Percentiles rank a stretch among this genome's conserved stretches.
Evolutionary conservation across 2,113 vertebrate genomes (phyloP).

Genomic region (Acrocephalus kingi): DNA sequence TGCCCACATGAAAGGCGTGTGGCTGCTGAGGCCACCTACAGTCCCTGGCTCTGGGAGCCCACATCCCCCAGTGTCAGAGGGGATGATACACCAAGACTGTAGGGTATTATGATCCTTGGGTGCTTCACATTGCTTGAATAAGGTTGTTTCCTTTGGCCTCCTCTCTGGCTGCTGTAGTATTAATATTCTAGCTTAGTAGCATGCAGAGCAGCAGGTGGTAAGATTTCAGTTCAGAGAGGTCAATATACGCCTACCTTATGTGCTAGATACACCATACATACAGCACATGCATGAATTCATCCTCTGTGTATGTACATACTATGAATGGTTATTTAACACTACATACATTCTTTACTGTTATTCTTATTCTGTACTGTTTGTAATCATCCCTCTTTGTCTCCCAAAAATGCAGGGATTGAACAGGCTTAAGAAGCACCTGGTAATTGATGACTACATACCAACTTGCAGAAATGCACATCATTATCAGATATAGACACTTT

Average conservation of each 20-base stretch:
- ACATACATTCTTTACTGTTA: neutral
- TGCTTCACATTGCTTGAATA: neutral
- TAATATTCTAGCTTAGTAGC: neutral
- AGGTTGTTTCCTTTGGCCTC: neutral
- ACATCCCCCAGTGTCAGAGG: neutral
- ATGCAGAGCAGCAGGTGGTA: neutral
- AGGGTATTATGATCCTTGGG: neutral
- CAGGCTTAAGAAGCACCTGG: neutral
- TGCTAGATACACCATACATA: neutral
- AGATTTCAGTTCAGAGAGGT: neutral
- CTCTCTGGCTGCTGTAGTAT: neutral
- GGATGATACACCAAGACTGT: neutral
- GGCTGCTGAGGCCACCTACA: neutral
- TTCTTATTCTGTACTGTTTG: neutral
- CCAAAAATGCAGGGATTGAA: neutral
- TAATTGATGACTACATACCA: neutral
- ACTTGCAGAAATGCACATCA: neutral
- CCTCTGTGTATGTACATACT: neutral
- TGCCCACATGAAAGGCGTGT: accelerated
- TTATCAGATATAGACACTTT: neutral
- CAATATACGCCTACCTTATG: neutral
- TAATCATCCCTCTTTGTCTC: neutral
- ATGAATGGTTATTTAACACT: neutral
- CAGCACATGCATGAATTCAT: neutral
- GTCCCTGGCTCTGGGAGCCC: neutral